Base-by-base conservation (phyloP, 2,888 invertebrate species). In the Strigamia crassipes region DNA sequence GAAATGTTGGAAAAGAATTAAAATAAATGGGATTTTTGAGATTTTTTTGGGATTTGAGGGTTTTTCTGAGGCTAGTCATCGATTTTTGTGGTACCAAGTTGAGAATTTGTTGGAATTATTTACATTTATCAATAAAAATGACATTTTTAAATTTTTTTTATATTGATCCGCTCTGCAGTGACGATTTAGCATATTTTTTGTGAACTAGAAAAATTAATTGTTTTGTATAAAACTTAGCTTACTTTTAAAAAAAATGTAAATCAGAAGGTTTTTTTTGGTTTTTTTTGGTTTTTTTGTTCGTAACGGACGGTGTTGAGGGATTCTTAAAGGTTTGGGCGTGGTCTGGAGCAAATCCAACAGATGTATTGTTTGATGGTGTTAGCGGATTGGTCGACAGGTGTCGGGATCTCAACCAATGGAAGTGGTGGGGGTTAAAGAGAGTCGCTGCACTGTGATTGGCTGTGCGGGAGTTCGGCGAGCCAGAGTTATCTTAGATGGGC, bases 321-420 rank as follows among this genome's bases (percentile, higher is more conserved):
- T 73, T 73, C 73, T 73, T 73, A 73, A 73, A 73, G 73, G 15
- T 73, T 27, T 73, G 73, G 73, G 73, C 73, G 73, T 73, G 73
- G 73, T 31, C 73, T 73, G 73, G 73, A 73, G 73, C 6, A 73
- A 73, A 31, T 73, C 73, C 73, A 73, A 73, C 73, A 27, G n/a
- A n/a, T 73, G 31, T 73, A 73, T 73, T 73, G 73, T 73, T 73
- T 73, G 73, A 73, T 73, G 73, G 27, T 27, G 73, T 10, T 12
- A 27, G 27, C 23, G 13, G 73, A 73, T 73, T 73, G 73, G 73
- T 73, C 73, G 73, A 31, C 73, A 73, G 73, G 73, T 73, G 73
- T 73, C 73, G 73, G 73, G 73, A 73, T 73, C 73, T 73, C 73
- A 73, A 12, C 73, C 73, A 73, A 73, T 73, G 31, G 73, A 9